These are phyloP conservation scores for Mustela lutreola DNA, from an alignment of 2,113 vertebrate genomes.

Conservation along the genomic window DNA sequence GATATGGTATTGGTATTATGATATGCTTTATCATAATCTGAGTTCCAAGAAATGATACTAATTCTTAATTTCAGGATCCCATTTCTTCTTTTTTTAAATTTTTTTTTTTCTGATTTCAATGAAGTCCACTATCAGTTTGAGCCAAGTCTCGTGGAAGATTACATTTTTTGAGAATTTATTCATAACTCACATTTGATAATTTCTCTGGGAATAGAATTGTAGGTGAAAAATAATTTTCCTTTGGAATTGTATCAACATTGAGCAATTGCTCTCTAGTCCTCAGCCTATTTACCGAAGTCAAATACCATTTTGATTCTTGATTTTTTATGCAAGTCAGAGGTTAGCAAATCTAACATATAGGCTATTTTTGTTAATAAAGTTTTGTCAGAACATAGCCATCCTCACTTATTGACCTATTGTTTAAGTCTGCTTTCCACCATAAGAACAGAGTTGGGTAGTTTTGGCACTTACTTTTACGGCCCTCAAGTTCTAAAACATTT, in stretches of 20 bases:
- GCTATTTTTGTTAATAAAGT: neutral
- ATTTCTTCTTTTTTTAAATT: neutral
- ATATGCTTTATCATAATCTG: neutral
- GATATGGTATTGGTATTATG: no score
- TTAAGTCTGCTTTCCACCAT: neutral
- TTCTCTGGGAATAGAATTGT: constrained; percentile 11
- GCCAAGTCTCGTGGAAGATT: neutral
- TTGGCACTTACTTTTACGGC: neutral
- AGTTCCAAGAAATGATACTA: neutral
- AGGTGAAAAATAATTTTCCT: neutral
- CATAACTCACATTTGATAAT: neutral
- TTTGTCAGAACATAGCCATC: neutral
- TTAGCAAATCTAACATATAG: neutral
- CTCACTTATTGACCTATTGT: neutral
- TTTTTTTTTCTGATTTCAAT: constrained; percentile 24
- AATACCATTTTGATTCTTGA: neutral
- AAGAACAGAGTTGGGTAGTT: neutral
- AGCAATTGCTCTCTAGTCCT: neutral
- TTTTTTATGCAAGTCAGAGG: neutral
- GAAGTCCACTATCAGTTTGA: neutral
- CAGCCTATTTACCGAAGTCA: neutral
- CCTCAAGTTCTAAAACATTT: neutral
- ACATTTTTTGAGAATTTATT: neutral
- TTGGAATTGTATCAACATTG: constrained; percentile 9
- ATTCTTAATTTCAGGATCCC: neutral